Evolutionary conservation across 2,888 invertebrate species (phyloP).

Genomic region (Hermaeophaga mercurialis): DNA sequence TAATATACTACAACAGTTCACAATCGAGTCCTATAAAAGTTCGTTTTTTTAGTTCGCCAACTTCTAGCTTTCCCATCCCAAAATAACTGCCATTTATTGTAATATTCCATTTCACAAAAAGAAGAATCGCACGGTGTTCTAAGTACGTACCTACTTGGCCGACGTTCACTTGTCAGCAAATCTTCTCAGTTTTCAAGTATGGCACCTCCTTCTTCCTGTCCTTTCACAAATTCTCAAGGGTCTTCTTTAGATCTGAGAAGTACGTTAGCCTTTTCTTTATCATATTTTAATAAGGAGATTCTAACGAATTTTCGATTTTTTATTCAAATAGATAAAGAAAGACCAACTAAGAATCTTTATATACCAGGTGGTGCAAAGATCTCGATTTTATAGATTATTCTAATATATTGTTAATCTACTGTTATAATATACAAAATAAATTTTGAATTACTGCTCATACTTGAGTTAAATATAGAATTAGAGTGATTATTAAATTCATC

Average conservation of each 20-base stretch:
- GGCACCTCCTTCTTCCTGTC: constrained; percentile 53
- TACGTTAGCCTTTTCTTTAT: constrained; percentile 49
- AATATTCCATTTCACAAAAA: not conserved
- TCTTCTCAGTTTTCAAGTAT: constrained; percentile 47
- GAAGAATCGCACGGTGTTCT: constrained; percentile 2
- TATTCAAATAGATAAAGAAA: constrained; percentile 28
- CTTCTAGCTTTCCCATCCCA: constrained; percentile 8
- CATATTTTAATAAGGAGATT: constrained; percentile 45
- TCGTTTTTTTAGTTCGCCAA: not conserved
- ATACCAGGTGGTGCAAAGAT: no score
- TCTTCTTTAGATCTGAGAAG: constrained; percentile 36
- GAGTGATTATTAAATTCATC: no score
- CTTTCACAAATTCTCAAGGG: constrained; percentile 39
- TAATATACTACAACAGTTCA: no score
- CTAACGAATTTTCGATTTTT: constrained; percentile 46
- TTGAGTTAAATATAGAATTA: no score
- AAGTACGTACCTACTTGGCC: constrained; percentile 21
- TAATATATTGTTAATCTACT: no score
- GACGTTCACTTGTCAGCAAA: constrained; percentile 49
- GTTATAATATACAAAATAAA: no score
- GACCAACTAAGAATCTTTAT: no score
- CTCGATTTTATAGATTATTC: no score
- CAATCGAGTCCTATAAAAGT: no score
- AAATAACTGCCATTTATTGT: constrained; percentile 16
- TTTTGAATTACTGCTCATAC: no score